A percentile compares a stretch with the other conserved stretches of the same genome.
Evolutionary conservation across 2,888 invertebrate species (phyloP).

Genomic region (Dicycla oo): DNA sequence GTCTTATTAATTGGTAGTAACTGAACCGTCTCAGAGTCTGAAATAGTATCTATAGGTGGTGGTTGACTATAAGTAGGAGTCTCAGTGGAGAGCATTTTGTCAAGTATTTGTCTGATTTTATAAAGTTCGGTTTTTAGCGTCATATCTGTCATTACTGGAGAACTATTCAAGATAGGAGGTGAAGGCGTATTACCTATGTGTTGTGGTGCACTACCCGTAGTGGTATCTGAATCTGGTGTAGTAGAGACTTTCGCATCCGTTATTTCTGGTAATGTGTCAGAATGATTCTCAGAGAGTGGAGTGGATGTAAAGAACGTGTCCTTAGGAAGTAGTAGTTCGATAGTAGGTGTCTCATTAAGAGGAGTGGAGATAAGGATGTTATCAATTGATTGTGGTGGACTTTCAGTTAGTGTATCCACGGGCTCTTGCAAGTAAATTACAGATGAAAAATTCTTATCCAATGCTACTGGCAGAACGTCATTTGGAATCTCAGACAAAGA

Average conservation of each 20-base stretch:
- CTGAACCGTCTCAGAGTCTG: background rate
- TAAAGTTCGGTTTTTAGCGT: conserved; percentile 27
- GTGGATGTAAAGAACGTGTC: background rate
- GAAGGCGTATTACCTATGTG: background rate
- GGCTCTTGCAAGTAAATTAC: background rate
- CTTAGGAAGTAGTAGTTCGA: background rate
- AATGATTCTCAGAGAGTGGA: background rate
- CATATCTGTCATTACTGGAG: conserved; percentile 10
- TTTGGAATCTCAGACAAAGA: background rate
- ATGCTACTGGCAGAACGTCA: background rate
- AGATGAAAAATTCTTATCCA: background rate
- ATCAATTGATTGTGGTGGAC: background rate
- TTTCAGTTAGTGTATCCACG: background rate
- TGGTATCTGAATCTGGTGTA: background rate
- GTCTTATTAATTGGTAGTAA: background rate
- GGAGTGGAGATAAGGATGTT: background rate
- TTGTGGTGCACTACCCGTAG: background rate
- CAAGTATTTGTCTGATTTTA: conserved; percentile 39
- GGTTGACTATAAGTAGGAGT: background rate
- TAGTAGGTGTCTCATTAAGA: background rate
- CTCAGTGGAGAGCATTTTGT: conserved; percentile 29
- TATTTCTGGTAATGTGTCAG: background rate
- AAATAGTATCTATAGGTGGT: background rate
- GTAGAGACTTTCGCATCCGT: background rate
- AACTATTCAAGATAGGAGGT: conserved; percentile 1